Conservation (phyloP, 2,113 vertebrate species). For the Cyanistes caeruleus region DNA sequence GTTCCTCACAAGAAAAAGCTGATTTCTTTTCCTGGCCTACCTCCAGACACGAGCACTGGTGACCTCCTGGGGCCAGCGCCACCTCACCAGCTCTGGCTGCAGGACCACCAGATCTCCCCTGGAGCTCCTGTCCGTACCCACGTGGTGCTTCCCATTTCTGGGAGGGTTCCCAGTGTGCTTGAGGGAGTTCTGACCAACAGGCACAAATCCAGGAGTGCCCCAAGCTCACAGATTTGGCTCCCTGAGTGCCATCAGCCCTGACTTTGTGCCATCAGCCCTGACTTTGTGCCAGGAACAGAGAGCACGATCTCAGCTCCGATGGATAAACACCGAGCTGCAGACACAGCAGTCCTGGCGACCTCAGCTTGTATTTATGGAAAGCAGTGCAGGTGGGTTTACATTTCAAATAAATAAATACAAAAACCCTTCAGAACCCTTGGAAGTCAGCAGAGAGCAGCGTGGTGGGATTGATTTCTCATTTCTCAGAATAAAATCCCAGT, state of each 20-base stretch:
- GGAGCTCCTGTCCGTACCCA: background rate
- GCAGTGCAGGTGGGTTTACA: slow-evolving; percentile 14
- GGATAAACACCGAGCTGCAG: slow-evolving; percentile 8
- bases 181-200: background rate
- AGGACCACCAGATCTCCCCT: background rate
- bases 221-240: background rate
- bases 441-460: background rate
- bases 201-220: background rate
- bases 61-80: background rate
- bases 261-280: background rate
- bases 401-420: slow-evolving; percentile 31
- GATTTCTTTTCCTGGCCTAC: background rate
- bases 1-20: background rate
- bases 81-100: background rate
- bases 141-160: background rate
- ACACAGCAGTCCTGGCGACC: background rate
- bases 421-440: background rate
- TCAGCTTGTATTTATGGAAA: background rate
- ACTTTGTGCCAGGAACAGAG: background rate
- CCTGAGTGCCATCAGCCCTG: background rate
- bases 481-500: background rate
- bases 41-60: background rate
- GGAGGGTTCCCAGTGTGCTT: background rate
- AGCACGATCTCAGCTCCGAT: background rate
- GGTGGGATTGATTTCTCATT: background rate